Conservation (phyloP, 1,140 invertebrate species). For the Platyscapa corneri region DNA sequence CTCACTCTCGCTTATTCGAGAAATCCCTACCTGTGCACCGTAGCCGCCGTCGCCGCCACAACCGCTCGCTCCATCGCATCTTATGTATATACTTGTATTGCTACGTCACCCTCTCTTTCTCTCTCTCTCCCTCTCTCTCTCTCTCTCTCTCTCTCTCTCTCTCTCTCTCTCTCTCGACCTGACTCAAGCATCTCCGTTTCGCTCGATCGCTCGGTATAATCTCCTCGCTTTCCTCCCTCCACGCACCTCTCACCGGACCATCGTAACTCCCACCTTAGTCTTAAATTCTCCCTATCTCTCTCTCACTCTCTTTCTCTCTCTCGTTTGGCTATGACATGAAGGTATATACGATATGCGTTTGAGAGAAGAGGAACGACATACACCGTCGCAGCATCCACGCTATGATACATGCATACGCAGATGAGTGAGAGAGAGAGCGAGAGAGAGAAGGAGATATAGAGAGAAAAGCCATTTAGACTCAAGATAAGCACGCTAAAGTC, state of each 20-base stretch:
- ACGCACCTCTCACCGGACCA: slow-evolving; percentile 31
- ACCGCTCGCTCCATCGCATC: slow-evolving; percentile 43
- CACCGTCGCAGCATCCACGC: slow-evolving; percentile 10
- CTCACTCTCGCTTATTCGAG: slow-evolving; percentile 44
- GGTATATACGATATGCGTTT: slow-evolving; percentile 5
- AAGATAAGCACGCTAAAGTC: slow-evolving; percentile 28
- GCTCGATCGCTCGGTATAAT: slow-evolving; percentile 34
- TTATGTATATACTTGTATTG: slow-evolving; percentile 29
- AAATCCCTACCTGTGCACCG: slow-evolving; percentile 39
- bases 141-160: slow-evolving; percentile 30
- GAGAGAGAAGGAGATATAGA: too few species aligned
- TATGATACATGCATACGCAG: background rate
- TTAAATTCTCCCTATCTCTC: background rate
- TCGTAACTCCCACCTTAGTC: slow-evolving; percentile 22
- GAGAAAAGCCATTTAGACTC: slow-evolving; percentile 36
- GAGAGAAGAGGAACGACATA: slow-evolving; percentile 1
- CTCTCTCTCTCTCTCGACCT: slow-evolving; percentile 42
- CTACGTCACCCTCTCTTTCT: slow-evolving; percentile 47
- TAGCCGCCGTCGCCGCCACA: background rate
- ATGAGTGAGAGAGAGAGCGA: background rate
- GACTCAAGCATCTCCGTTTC: slow-evolving; percentile 30
- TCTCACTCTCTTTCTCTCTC: background rate
- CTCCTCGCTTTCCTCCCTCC: slow-evolving; percentile 21
- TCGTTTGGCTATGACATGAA: background rate
- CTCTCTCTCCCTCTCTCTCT: slow-evolving; percentile 13